Evolutionary conservation across 92 coral and sea anemone genomes (phyloP), one percentile per base, ranked within the genome.

Genomic region (Epizoanthus illoricatus): DNA sequence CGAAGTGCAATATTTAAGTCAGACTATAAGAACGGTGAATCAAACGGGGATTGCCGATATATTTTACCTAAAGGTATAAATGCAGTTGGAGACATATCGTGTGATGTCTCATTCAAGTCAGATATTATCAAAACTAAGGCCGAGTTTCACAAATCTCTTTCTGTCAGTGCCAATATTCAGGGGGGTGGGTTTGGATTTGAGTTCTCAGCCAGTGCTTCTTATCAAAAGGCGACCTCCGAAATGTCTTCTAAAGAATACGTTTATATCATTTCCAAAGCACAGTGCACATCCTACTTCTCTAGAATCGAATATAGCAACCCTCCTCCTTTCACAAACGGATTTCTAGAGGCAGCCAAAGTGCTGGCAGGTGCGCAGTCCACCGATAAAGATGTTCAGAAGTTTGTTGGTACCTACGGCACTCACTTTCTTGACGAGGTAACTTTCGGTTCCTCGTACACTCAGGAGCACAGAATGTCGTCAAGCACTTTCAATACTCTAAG

Each of bases 181-280:
- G 85, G 80, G 3, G 89, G 89, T n/a, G 81, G 81, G 16, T 81
- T 75, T n/a, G 88, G 79, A 15, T 85, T 85, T 42, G 81, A 82
- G 54, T 85, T 85, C 56, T 85, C 88, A 13, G 88, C 88, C 40
- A 85, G 88, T 63, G 73, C 88, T 3, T 76, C 84, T 20, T 78
- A 85, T 54, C 72, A 85, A 66, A 65, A 85, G 63, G 41, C 88
- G 5, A 76, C 78, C 6, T 85, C 88, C 21, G 88, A 85, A 24
- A 78, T 85, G 45, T 79, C 85, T n/a, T 85, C 88, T 36, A 71
- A 73, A 58, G 84, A 85, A 54, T 79, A 69, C 36, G 88, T 85
- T 23, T 85, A 85, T 63, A 80, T 85, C 8, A 79, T 76, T 23
- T 85, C 88, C 41, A 79, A 55, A 62, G 85, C 88, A 16, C 72